phyloP scores from a whole-genome alignment of 2,113 vertebrate species.

The Puffinus mauretanicus region DNA sequence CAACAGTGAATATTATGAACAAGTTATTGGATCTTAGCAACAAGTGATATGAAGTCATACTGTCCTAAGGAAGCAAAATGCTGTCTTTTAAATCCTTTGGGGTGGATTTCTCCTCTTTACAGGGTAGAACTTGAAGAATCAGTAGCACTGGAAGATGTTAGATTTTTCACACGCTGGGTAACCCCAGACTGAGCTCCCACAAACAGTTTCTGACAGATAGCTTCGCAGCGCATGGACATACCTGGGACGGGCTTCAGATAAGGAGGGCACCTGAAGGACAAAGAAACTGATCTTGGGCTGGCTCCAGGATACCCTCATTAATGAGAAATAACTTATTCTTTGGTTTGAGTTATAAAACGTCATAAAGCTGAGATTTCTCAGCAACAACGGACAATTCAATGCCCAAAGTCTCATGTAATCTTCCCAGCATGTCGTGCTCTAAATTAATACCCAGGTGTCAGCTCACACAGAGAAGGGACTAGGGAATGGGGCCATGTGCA shows the following conservation, averaged over 20 bases:
- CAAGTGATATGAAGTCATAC: background rate
- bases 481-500: rapidly evolving
- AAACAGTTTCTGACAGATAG: background rate
- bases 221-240: background rate
- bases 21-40: background rate
- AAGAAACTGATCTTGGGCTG: background rate
- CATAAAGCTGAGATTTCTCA: background rate
- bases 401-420: background rate
- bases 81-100: background rate
- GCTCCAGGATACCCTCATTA: background rate
- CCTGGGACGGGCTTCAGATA: background rate
- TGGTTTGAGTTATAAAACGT: background rate
- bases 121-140: background rate
- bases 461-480: background rate
- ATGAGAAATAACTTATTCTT: background rate
- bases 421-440: background rate
- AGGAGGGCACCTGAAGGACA: background rate
- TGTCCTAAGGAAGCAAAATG: background rate
- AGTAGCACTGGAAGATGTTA: background rate
- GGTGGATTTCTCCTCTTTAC: background rate
- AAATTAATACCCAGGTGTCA: background rate
- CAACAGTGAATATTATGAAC: background rate
- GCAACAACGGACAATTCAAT: background rate
- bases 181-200: background rate
- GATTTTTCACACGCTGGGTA: background rate